Conservation (phyloP, 2,888 invertebrate genomes). For the Catocala nupta region DNA sequence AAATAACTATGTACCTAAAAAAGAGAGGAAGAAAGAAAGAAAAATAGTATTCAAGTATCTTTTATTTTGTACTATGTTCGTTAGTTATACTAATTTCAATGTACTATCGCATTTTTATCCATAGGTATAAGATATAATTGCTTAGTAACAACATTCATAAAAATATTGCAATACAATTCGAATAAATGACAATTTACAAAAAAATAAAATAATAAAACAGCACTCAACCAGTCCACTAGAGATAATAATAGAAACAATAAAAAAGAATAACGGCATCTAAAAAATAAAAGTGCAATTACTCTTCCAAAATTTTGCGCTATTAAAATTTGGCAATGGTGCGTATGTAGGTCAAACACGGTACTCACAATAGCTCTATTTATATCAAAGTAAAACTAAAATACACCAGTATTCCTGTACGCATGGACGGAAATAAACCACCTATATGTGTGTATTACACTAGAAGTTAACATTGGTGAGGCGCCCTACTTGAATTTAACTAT, state of each 20-base stretch:
- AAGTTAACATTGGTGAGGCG: conserved; percentile 44
- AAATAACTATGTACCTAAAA: too few relatives aligned
- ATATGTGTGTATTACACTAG: conserved; percentile 50
- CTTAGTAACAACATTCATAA: too few relatives aligned
- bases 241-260: conserved; percentile 23
- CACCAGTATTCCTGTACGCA: conserved; percentile 78
- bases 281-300: conserved; percentile 51
- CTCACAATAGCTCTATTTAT: conserved; percentile 83
- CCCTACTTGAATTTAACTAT: conserved; percentile 31
- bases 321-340: conserved; percentile 70
- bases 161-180: too few relatives aligned
- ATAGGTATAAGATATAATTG: too few relatives aligned
- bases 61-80: too few relatives aligned
- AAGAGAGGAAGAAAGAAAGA: too few relatives aligned
- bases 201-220: neutral
- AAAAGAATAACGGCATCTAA: conserved; percentile 44
- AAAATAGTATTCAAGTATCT: too few relatives aligned
- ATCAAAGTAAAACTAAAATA: conserved; percentile 79
- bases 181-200: too few relatives aligned
- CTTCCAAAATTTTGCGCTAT: conserved; percentile 51
- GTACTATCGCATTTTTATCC: too few relatives aligned
- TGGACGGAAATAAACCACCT: conserved; percentile 75
- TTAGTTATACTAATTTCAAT: too few relatives aligned
- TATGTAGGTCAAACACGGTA: conserved; percentile 75
- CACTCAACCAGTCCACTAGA: conserved; percentile 3